Base-by-base conservation (phyloP, 92 coral and sea anemone genomes). In the Paragorgia papillata region DNA sequence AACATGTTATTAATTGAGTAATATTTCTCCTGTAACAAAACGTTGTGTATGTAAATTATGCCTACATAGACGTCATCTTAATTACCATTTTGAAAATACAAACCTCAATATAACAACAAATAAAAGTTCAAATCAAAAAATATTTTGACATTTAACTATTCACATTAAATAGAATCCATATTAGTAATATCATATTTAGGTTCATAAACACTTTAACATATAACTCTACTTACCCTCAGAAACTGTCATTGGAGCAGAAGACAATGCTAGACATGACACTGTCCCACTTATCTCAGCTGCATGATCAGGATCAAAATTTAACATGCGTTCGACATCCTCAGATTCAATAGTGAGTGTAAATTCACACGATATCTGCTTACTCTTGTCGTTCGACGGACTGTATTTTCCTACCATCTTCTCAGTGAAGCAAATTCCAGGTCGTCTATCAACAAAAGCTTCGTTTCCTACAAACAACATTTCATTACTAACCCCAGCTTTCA, bases 391-490 rank as follows among this genome's bases (percentile, higher is more conserved):
- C 17, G 57, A 32, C 31, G 57, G 43, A 9, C 43, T 57, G 55
- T 49, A 82, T 21, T 66, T 55, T 12, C 85, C 85, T 5, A 73
- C 81, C 85, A 82, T 82, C 80, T 82, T 82, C 75, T 82, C 85
- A 0, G 85, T 82, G 74, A 82, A 82, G 51, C 85, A 58, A 59
- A 82, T 82, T 73, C 87, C 87, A 0, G 82, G 87, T 67, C 64
- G 75, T 7, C 32, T 51, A 33, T 74, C 46, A 7, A 26, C 78
- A 60, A 75, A 83, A 48, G 28, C 63, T 35, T 58, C 59, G 24
- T 67, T 48, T 33, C 74, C 85, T 80, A 58, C 24, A 27, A 80
- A 80, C 56, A 26, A 60, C 21, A 6, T 44, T 75, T 33, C 13
- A 25, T 24, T 22, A 59, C 22, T 44, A 29, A 13, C n/a, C 26